These are phyloP conservation scores for Apogon hyalosoma DNA, from an alignment of 2,797 vertebrate species.

Conservation along the genomic window DNA sequence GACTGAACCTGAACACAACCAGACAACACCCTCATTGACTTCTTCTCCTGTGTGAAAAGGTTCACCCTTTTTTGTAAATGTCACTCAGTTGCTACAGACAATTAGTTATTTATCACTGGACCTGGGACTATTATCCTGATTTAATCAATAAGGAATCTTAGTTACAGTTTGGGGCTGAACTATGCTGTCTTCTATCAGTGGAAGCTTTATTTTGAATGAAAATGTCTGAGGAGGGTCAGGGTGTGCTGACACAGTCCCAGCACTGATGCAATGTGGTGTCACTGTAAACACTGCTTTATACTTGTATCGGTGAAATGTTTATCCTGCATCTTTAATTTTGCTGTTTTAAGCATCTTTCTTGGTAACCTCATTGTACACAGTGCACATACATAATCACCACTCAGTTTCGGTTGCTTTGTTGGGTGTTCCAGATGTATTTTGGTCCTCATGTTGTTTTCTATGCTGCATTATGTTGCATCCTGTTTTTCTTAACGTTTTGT, in stretches of 20 bases:
- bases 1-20: background rate
- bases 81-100: constrained; percentile 31
- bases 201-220: constrained; percentile 26
- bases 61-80: constrained; percentile 9
- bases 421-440: constrained; percentile 56
- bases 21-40: constrained; percentile 1
- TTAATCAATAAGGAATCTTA: constrained; percentile 15
- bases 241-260: constrained; percentile 5
- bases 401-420: constrained; percentile 34
- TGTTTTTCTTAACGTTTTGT: constrained; percentile 77
- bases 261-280: constrained; percentile 3
- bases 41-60: constrained; percentile 13
- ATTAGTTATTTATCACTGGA: constrained; percentile 24
- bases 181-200: background rate
- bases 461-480: constrained; percentile 68
- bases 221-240: constrained; percentile 16
- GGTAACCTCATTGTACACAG: constrained; percentile 30
- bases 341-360: constrained; percentile 37
- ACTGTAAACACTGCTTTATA: constrained; percentile 27
- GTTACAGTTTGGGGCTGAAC: constrained; percentile 34
- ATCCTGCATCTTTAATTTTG: constrained; percentile 27
- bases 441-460: constrained; percentile 60
- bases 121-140: constrained; percentile 16
- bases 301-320: constrained; percentile 9
- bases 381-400: constrained; percentile 32